phyloP scores from a whole-genome alignment of 1,140 invertebrate species.

The Adelges cooleyi region DNA sequence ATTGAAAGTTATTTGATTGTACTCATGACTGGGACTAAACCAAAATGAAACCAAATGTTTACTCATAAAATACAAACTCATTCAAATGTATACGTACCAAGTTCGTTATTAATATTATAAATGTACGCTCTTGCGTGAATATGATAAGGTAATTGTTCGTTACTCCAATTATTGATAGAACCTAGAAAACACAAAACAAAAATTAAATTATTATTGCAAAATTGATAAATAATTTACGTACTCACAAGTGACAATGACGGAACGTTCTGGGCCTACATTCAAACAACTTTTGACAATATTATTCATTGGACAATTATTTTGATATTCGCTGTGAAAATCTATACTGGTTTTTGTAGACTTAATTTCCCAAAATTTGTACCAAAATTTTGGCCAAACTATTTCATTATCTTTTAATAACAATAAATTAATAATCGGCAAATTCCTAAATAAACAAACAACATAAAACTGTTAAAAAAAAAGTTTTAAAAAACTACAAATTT shows the following conservation, averaged over 20 bases:
- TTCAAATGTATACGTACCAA: neutral
- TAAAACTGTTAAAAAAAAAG: neutral
- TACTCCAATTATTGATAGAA: neutral
- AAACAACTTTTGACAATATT: neutral
- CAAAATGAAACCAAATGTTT: too few species aligned
- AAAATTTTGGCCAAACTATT: constrained; percentile 1
- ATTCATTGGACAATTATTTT: neutral
- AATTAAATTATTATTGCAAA: neutral
- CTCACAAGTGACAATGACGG: constrained; percentile 1
- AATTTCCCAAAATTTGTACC: neutral
- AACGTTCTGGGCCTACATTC: neutral
- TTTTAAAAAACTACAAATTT: neutral
- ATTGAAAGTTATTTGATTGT: too few species aligned
- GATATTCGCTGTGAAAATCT: neutral
- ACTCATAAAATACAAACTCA: neutral
- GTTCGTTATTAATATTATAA: neutral
- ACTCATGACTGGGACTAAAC: too few species aligned
- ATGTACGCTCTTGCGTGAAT: neutral
- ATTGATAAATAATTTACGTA: neutral
- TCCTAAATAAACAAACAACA: neutral
- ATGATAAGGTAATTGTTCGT: neutral
- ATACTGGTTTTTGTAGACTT: neutral
- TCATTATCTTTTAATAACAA: neutral
- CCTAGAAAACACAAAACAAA: neutral
- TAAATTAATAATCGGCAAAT: neutral